phyloP scores from a whole-genome alignment of 1,140 invertebrate genomes.

The Drosophila sp. region DNA sequence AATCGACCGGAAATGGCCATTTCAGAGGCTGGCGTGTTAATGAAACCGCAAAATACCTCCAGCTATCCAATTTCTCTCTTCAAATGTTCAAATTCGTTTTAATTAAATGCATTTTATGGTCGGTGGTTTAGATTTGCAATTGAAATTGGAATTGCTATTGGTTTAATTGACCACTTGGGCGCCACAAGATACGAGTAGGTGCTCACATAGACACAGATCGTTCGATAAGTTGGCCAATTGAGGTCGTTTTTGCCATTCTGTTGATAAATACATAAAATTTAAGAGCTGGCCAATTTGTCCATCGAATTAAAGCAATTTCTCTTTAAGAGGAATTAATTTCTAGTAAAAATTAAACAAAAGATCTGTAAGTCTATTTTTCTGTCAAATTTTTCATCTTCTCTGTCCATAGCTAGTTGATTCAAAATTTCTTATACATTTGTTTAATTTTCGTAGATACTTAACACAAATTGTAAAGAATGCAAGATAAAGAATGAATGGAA shows the following conservation, averaged over 20 bases:
- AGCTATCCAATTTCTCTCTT: not conserved
- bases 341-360: too few relatives aligned
- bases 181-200: slow-evolving; percentile 1
- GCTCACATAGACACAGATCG: not conserved
- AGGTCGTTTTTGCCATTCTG: not conserved
- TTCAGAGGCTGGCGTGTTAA: slow-evolving; percentile 31
- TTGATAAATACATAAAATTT: not conserved
- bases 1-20: slow-evolving; percentile 54
- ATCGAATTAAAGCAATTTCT: not conserved
- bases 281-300: not conserved
- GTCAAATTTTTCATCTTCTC: not conserved
- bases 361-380: not conserved
- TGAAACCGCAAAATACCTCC: slow-evolving; percentile 17
- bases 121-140: slow-evolving; percentile 11
- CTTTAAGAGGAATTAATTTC: not conserved
- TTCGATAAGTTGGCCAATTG: not conserved
- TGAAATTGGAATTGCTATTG: slow-evolving; percentile 7
- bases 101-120: slow-evolving; percentile 46
- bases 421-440: too few relatives aligned
- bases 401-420: too few relatives aligned
- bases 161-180: slow-evolving; percentile 3
- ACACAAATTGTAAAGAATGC: too few relatives aligned
- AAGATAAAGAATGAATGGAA: not conserved
- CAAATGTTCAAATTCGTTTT: slow-evolving; percentile 44
- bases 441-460: too few relatives aligned